These are phyloP conservation scores for Eilema depressum DNA, from an alignment of 2,888 invertebrate species.

Conservation along the genomic window DNA sequence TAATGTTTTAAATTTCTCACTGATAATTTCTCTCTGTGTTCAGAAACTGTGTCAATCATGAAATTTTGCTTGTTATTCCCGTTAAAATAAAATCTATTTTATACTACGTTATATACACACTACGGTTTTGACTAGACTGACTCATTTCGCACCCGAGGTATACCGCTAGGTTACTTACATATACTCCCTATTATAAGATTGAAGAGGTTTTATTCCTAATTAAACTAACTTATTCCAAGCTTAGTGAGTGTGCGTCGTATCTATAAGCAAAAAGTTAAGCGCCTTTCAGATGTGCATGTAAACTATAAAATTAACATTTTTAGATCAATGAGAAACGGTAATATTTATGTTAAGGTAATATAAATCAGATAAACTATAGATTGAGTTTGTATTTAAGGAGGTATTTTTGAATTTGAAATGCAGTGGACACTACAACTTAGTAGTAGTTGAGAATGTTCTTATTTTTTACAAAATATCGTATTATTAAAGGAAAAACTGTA, in stretches of 20 bases:
- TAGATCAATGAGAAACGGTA: too few relatives aligned
- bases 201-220: not conserved
- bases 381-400: too few relatives aligned
- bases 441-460: too few relatives aligned
- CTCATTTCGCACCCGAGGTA: slow-evolving; percentile 40
- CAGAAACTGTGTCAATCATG: not conserved
- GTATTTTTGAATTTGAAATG: too few relatives aligned
- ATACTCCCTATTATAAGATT: not conserved
- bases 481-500: too few relatives aligned
- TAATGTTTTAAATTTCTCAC: not conserved
- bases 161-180: slow-evolving; percentile 1
- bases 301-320: not conserved
- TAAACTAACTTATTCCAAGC: not conserved
- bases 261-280: slow-evolving; percentile 4
- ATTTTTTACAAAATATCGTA: too few relatives aligned
- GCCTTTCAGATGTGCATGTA: not conserved
- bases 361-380: too few relatives aligned
- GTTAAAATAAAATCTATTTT: slow-evolving; percentile 25
- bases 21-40: too few relatives aligned
- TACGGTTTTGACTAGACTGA: slow-evolving; percentile 65
- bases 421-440: too few relatives aligned
- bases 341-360: too few relatives aligned
- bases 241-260: slow-evolving; percentile 12
- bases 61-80: slow-evolving; percentile 25
- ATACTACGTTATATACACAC: slow-evolving; percentile 59